Percentiles rank a stretch among this genome's conserved stretches.
Evolutionary conservation across 2,797 vertebrate species (phyloP).

Genomic region (Notamacropus eugenii): DNA sequence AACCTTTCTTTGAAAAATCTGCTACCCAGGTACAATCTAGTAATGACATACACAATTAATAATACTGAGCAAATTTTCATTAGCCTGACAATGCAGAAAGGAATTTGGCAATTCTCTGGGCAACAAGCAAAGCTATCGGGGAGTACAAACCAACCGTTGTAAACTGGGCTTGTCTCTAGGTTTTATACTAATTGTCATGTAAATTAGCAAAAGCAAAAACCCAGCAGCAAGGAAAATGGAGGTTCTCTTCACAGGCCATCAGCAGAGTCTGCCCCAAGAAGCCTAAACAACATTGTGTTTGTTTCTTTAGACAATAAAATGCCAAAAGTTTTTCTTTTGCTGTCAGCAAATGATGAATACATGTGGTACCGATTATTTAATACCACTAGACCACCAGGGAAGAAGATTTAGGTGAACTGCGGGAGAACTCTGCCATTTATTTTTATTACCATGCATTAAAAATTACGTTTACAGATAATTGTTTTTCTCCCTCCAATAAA

Average conservation of each 20-base stretch:
- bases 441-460: conserved; percentile 92
- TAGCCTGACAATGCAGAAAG: conserved; percentile 73
- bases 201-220: conserved; percentile 78
- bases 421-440: conserved; percentile 90
- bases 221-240: conserved; percentile 73
- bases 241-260: conserved; percentile 77
- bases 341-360: conserved; percentile 90
- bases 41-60: conserved; percentile 59
- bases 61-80: conserved; percentile 69
- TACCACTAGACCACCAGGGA: conserved; percentile 91
- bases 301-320: conserved; percentile 86
- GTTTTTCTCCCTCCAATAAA: conserved; percentile 90
- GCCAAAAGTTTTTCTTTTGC: conserved; percentile 86
- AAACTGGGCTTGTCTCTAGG: conserved; percentile 75
- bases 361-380: conserved; percentile 90
- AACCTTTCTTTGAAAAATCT: background rate
- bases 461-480: conserved; percentile 91
- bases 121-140: conserved; percentile 66
- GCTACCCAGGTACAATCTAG: conserved; percentile 42
- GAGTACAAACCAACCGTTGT: conserved; percentile 70
- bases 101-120: conserved; percentile 68
- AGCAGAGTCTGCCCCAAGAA: conserved; percentile 76
- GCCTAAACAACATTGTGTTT: conserved; percentile 81
- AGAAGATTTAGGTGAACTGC: conserved; percentile 90
- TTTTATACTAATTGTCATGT: conserved; percentile 80